Conservation (phyloP, 2,113 vertebrate genomes). For the Bungarus multicinctus region DNA sequence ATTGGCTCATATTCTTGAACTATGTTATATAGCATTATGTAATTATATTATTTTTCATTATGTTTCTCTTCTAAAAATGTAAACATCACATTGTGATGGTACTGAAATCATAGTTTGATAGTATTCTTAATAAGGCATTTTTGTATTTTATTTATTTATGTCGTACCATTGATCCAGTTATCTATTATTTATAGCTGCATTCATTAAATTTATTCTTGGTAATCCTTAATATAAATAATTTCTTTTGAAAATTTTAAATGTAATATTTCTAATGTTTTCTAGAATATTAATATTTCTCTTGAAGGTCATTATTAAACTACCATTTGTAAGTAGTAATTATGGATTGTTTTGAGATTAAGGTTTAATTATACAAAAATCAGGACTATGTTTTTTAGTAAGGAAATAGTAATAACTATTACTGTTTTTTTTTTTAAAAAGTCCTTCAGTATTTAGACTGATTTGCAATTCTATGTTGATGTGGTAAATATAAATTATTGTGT, state of each 20-base stretch:
- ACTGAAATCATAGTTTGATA: neutral
- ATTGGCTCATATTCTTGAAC: neutral
- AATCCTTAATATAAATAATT: slow-evolving; percentile 37
- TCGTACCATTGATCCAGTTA: neutral
- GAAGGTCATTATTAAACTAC: slow-evolving; percentile 61
- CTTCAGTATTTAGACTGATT: slow-evolving; percentile 43
- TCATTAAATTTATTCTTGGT: neutral
- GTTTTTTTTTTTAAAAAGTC: slow-evolving; percentile 58
- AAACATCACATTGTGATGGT: neutral
- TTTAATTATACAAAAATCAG: slow-evolving; percentile 64
- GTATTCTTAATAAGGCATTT: neutral
- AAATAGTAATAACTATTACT: slow-evolving; percentile 41
- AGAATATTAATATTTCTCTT: slow-evolving; percentile 42
- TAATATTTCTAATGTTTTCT: slow-evolving; percentile 24
- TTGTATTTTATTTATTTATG: neutral
- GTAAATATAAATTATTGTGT: slow-evolving; percentile 71
- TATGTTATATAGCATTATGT: neutral
- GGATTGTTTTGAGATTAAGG: slow-evolving; percentile 52
- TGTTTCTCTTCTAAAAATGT: neutral
- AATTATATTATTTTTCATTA: neutral
- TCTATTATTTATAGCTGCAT: neutral
- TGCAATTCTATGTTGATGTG: slow-evolving; percentile 66
- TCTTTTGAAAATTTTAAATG: slow-evolving; percentile 45
- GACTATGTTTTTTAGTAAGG: slow-evolving; percentile 35
- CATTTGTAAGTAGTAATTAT: slow-evolving; percentile 54